Evolutionary conservation across 37 sponge, comb jelly and placozoan species (phyloP).

Genomic region (Ephydatia muelleri): DNA sequence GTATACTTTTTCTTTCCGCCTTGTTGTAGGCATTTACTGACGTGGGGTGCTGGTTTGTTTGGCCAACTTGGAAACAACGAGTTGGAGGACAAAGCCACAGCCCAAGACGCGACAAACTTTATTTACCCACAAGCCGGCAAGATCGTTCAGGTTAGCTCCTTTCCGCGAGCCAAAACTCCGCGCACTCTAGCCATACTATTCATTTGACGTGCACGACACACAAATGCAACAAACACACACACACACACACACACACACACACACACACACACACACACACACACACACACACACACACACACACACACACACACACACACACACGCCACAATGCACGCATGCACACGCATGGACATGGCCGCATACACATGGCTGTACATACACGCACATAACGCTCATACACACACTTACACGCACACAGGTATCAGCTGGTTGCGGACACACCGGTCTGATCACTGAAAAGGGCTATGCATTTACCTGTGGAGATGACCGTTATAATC

Average conservation of each 20-base stretch:
- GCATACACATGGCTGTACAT: no score
- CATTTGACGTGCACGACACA: background rate
- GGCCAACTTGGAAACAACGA: slow-evolving; percentile 72
- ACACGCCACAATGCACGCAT: no score
- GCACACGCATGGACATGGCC: no score
- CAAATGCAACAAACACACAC: no score
- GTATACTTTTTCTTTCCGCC: no score
- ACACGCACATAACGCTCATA: no score
- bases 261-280: background rate
- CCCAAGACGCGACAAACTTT: slow-evolving; percentile 25
- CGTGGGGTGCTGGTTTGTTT: slow-evolving; percentile 73
- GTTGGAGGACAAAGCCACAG: slow-evolving; percentile 40
- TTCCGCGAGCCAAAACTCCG: background rate
- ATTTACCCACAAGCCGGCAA: slow-evolving; percentile 33
- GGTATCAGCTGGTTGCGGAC: slow-evolving; percentile 75
- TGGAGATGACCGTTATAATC: slow-evolving; percentile 66
- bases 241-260: background rate
- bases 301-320: no score
- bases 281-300: no score
- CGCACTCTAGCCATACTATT: background rate
- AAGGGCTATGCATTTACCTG: slow-evolving; percentile 43
- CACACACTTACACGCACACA: slow-evolving; percentile 35
- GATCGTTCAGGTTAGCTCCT: slow-evolving; percentile 50
- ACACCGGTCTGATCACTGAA: slow-evolving; percentile 59
- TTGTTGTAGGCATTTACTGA: slow-evolving; percentile 24